Base-by-base conservation (phyloP, 2,888 invertebrate genomes). In the Cyrtodaria siliqua region DNA sequence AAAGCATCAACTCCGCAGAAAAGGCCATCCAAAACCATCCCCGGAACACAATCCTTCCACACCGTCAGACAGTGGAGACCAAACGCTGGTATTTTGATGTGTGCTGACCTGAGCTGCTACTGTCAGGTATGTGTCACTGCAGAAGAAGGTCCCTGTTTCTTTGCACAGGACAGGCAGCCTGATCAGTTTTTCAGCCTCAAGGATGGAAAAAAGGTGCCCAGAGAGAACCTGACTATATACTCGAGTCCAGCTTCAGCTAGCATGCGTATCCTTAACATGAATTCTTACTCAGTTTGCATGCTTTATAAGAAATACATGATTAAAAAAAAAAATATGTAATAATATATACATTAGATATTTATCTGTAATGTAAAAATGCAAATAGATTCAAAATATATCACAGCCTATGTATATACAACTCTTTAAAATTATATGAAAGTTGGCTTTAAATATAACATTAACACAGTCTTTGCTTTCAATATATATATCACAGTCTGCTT, bases 51-150 rank as follows among this genome's bases (percentile, higher is more conserved):
- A 23, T 55, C 47, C 2, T 68, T 68, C 27, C 69, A 69, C 42
- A 59, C 44, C 44, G 55, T 61, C 16, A 16, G n/a, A 9, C 40
- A 42, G 29, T 44, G 9, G 20, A 29, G 1, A 18, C 18, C 33
- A 14, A 27, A 24, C 27, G 9, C n/a, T 29, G 63, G 47, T 6
- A 23, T 69, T 33, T 40, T 69, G 16, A 18, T 14, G 23, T 75
- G 75, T 23, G 44, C 16, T 53, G 63, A 69, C 55, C 18, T 75
- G 26, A 60, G 75, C 44, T 75, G 75, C 38, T 60, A 38, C 18
- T 75, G 69, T 40, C 9, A 9, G 14, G 55, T 69, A 1, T 75
- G 75, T 42, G 53, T 69, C 4, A 16, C 44, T 3, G 29, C 52
- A 23, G 40, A 69, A 24, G 57, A 75, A 60, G 63, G 69, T 0